phyloP scores from a whole-genome alignment of 2,113 vertebrate genomes.

The Urocynchramus pylzowi region DNA sequence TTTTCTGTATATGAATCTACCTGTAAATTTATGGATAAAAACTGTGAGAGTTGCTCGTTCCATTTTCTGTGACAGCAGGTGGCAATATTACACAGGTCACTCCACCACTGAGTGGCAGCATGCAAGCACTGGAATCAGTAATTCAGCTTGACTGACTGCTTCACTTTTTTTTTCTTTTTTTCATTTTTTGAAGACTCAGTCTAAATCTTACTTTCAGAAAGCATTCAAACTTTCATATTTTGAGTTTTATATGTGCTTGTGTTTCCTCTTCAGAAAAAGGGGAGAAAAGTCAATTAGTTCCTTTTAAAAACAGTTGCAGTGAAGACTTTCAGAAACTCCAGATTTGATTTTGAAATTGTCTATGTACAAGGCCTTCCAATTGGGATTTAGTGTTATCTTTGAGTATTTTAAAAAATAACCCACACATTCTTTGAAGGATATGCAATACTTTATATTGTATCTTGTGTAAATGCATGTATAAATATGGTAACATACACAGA shows the following conservation, averaged over 20 bases:
- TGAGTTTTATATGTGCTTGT: not conserved
- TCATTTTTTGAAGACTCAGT: not conserved
- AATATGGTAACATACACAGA: not conserved
- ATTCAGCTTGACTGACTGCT: not conserved
- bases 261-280: not conserved
- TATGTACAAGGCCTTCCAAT: not conserved
- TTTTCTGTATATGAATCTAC: not conserved
- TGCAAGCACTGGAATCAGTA: accelerated
- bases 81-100: not conserved
- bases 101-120: not conserved
- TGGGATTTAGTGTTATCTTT: not conserved
- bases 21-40: not conserved
- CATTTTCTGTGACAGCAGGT: not conserved
- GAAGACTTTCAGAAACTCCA: not conserved
- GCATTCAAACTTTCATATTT: not conserved
- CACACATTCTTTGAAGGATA: not conserved
- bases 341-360: not conserved
- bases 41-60: accelerated
- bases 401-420: not conserved
- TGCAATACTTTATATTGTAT: not conserved
- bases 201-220: not conserved
- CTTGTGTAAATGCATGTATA: not conserved
- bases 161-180: too few species aligned
- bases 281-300: not conserved
- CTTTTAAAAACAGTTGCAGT: not conserved